A percentile compares a stretch with the other conserved stretches of the same genome.
Evolutionary conservation across 64 coral and sea anemone species (phyloP).

Genomic region (Porites australiensis): DNA sequence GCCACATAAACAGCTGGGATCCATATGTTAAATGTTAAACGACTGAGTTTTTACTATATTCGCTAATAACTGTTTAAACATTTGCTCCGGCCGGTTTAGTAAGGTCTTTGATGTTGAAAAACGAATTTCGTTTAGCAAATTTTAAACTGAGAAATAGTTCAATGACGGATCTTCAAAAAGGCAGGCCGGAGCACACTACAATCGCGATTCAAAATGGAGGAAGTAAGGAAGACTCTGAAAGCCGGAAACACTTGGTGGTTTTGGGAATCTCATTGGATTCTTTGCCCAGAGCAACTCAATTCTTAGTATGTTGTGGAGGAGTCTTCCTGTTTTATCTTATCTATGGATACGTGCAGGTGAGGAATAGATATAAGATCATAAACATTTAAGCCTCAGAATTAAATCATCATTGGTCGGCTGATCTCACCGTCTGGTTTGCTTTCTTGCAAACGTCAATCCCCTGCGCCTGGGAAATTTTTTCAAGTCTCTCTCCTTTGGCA

Average conservation of each 20-base stretch:
- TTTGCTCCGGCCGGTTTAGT: neutral
- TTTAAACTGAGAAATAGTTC: constrained; percentile 35
- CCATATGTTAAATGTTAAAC: no score
- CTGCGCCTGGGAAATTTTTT: no score
- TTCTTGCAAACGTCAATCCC: no score
- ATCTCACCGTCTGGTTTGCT: no score
- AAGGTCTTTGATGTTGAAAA: neutral
- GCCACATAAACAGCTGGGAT: no score
- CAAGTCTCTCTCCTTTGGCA: no score
- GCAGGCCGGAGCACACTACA: neutral
- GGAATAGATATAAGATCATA: no score
- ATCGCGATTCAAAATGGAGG: constrained; percentile 18
- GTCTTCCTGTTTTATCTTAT: constrained; percentile 96
- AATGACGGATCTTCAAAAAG: neutral
- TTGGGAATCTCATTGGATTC: constrained; percentile 75
- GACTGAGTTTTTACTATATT: no score
- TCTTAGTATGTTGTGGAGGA: constrained; percentile 89
- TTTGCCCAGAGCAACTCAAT: constrained; percentile 70
- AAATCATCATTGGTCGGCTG: no score
- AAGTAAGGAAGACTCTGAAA: neutral
- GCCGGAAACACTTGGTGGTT: constrained; percentile 53
- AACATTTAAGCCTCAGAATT: no score
- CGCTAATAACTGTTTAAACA: no score
- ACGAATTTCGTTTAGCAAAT: neutral
- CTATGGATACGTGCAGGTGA: constrained; percentile 98